Base-by-base conservation (phyloP, 1,140 invertebrate genomes). In the Caenorhabditis brenneri region DNA sequence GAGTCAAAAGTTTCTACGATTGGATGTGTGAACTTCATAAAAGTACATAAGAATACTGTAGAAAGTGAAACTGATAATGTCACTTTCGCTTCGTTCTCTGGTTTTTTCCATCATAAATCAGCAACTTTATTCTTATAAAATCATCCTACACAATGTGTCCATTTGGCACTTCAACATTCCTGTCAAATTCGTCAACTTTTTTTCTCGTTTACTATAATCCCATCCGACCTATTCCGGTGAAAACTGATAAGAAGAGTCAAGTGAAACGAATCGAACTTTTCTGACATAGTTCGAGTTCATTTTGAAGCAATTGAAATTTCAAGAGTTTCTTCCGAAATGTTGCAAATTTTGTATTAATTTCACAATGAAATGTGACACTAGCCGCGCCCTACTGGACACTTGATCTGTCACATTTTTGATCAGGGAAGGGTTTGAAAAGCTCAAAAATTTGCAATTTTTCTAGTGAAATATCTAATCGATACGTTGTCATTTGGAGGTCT, bases 171-270 rank as follows among this genome's bases (percentile, higher is more conserved):
- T 5, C n/a, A n/a, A n/a, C n/a, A n/a, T 74, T 74, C 36, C 65
- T 3, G n/a, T 12, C 33, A 22, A 60, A 74, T 74, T 42, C 36
- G 65, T 74, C 36, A 42, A 39, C n/a, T 65, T 19, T n/a, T 12
- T 29, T 15, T 29, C 12, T 42, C 39, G 39, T 42, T 74, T 74
- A 74, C 65, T 22, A 74, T 74, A 74, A 74, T 74, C 65, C 36
- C 65, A 74, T 74, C 29, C 36, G 22, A 74, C 15, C 12, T 36
- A 22, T 42, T 74, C n/a, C 65, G 6, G 6, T 24, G n/a, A 36
- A 46, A 74, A 42, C 9, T 74, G 65, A 74, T 74, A 74, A 74
- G 65, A 74, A 46, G 0, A n/a, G n/a, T n/a, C n/a, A n/a, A n/a
- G 12, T 74, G 19, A 27, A 24, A 5, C 27, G 31, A 36, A 2